phyloP scores from a whole-genome alignment of 2,113 vertebrate genomes.

The Patagioenas fasciata region DNA sequence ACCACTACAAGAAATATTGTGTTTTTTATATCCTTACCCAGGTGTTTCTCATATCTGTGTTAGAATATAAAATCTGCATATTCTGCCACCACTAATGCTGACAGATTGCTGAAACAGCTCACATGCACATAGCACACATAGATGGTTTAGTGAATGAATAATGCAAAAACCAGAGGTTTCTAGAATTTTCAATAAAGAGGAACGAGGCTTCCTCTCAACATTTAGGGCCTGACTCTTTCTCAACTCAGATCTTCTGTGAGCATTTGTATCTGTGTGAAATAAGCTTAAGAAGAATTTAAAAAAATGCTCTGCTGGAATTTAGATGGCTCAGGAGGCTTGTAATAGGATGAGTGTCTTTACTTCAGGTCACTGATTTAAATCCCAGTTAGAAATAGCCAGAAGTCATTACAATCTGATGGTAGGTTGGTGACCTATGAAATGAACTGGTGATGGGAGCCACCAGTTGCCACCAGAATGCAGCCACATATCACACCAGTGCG shows the following conservation, averaged over 20 bases:
- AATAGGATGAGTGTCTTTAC: conserved; percentile 53
- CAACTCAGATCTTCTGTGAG: not conserved
- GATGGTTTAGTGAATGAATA: not conserved
- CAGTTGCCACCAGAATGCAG: not conserved
- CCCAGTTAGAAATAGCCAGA: conserved; percentile 59
- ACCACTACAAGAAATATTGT: not conserved
- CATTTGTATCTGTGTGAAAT: not conserved
- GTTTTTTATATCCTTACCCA: not conserved
- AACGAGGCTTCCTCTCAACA: not conserved
- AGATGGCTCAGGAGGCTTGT: not conserved
- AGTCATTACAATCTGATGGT: not conserved
- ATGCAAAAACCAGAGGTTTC: not conserved
- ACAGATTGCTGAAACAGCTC: not conserved
- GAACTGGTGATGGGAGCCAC: not conserved
- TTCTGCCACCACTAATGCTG: not conserved
- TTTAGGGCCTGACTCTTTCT: not conserved
- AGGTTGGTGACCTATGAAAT: conserved; percentile 12
- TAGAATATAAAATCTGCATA: not conserved
- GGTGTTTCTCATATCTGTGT: not conserved
- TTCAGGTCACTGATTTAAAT: conserved; percentile 60
- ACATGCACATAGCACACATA: accelerated
- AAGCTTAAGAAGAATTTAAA: conserved; percentile 33
- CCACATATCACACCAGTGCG: accelerated
- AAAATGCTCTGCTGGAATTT: not conserved
- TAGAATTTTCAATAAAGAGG: not conserved